Conservation (phyloP, 2,888 invertebrate genomes). For the Odontocolon sp. region DNA sequence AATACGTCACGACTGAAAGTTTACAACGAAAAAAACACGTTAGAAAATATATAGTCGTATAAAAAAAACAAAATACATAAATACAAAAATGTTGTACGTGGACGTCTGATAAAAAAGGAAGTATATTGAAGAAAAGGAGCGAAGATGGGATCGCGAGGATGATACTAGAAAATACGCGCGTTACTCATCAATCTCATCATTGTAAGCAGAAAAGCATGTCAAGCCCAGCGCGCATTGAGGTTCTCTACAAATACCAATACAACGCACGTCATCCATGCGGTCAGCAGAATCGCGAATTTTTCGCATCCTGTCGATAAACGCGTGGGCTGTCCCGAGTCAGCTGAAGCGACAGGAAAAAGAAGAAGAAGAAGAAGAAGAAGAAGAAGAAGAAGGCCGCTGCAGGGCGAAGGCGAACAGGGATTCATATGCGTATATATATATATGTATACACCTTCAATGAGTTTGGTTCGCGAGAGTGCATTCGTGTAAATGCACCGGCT, state of each 20-base stretch:
- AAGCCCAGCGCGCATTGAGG: neutral
- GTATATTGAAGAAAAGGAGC: too few relatives aligned
- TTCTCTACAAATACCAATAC: neutral
- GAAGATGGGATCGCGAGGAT: too few relatives aligned
- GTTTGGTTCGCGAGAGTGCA: constrained; percentile 27
- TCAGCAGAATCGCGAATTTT: neutral
- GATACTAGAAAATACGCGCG: too few relatives aligned
- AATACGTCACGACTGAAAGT: constrained; percentile 89
- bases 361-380: neutral
- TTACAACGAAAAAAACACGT: constrained; percentile 7
- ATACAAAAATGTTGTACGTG: neutral
- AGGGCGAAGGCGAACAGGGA: neutral
- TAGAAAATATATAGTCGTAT: neutral
- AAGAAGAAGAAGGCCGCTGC: neutral
- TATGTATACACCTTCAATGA: neutral
- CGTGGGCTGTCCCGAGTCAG: neutral
- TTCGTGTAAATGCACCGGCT: constrained; percentile 54
- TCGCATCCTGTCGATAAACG: neutral
- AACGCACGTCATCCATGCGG: neutral
- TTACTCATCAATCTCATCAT: constrained; percentile 11
- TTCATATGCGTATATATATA: neutral
- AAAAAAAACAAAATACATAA: neutral
- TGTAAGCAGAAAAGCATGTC: constrained; percentile 32
- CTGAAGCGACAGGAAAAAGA: neutral
- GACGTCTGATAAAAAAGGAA: too few relatives aligned